These are phyloP conservation scores for Galbula dea DNA, from an alignment of 2,113 vertebrate genomes.

Conservation along the genomic window DNA sequence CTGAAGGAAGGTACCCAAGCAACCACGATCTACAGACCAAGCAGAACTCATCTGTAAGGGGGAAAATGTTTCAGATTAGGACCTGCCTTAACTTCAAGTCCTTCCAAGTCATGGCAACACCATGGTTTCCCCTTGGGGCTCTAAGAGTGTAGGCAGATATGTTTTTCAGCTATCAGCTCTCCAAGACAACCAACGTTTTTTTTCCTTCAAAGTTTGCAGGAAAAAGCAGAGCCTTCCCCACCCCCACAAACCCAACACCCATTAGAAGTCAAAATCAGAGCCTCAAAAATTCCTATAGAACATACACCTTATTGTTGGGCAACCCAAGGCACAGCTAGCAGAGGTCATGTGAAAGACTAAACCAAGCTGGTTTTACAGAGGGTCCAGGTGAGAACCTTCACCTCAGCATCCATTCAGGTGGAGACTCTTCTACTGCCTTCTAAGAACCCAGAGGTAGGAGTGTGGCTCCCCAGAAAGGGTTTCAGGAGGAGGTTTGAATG, in stretches of 20 bases:
- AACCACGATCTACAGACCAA: neutral
- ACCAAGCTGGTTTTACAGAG: too few relatives aligned
- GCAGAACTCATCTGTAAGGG: neutral
- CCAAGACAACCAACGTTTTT: neutral
- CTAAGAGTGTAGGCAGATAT: neutral
- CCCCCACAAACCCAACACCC: neutral
- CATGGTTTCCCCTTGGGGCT: neutral
- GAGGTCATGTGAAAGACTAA: too few relatives aligned
- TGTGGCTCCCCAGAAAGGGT: neutral
- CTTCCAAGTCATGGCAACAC: neutral
- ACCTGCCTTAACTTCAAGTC: neutral
- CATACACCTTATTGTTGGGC: too few relatives aligned
- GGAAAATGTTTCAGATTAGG: neutral
- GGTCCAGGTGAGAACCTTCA: too few relatives aligned
- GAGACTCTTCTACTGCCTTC: neutral
- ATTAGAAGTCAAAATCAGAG: neutral
- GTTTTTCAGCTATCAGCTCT: neutral
- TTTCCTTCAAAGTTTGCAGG: neutral
- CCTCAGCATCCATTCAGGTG: too few relatives aligned
- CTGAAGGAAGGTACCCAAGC: neutral
- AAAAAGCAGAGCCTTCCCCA: neutral
- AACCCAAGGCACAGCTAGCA: neutral
- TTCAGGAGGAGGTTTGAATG: neutral
- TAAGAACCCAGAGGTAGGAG: neutral
- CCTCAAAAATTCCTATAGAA: too few relatives aligned